Conservation (phyloP, 64 coral and sea anemone genomes). For the Anthopleura sola region DNA sequence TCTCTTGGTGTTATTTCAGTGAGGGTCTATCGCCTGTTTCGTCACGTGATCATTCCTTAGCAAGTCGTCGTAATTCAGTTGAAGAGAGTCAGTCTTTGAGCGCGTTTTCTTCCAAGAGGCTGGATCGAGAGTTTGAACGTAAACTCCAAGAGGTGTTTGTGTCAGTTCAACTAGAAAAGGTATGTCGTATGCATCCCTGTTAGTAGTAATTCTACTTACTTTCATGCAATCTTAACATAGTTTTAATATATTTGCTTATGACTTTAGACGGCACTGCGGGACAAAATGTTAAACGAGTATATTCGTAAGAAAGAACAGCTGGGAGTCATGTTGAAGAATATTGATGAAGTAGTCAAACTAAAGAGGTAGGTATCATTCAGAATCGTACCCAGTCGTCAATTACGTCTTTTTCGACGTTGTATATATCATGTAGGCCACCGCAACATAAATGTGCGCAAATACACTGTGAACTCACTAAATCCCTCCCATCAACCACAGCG, state of each 20-base stretch:
- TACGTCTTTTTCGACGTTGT: too few relatives aligned
- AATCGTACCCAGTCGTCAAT: too few relatives aligned
- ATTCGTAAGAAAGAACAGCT: constrained; percentile 81
- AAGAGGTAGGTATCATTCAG: constrained; percentile 50
- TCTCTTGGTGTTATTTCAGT: constrained; percentile 9
- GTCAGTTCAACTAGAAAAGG: constrained; percentile 91
- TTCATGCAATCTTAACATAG: too few relatives aligned
- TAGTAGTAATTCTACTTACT: too few relatives aligned
- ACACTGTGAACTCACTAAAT: too few relatives aligned
- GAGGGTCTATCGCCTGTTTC: constrained; percentile 61
- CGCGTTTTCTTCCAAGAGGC: constrained; percentile 71
- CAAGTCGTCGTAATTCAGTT: constrained; percentile 69
- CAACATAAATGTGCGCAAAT: too few relatives aligned
- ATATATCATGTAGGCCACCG: too few relatives aligned
- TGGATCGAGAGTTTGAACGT: constrained; percentile 90
- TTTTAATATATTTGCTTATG: too few relatives aligned
- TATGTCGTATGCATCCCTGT: too few relatives aligned
- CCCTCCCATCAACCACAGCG: too few relatives aligned
- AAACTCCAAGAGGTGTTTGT: constrained; percentile 88
- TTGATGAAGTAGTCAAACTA: constrained; percentile 90
- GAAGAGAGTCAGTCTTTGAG: constrained; percentile 42
- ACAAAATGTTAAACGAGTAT: constrained; percentile 96
- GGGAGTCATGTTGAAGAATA: constrained; percentile 81
- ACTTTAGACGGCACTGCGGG: constrained; percentile 78
- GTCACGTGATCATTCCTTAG: constrained; percentile 56